Evolutionary conservation across 2,888 invertebrate genomes (phyloP).

Genomic region (Plagodis pulveraria): DNA sequence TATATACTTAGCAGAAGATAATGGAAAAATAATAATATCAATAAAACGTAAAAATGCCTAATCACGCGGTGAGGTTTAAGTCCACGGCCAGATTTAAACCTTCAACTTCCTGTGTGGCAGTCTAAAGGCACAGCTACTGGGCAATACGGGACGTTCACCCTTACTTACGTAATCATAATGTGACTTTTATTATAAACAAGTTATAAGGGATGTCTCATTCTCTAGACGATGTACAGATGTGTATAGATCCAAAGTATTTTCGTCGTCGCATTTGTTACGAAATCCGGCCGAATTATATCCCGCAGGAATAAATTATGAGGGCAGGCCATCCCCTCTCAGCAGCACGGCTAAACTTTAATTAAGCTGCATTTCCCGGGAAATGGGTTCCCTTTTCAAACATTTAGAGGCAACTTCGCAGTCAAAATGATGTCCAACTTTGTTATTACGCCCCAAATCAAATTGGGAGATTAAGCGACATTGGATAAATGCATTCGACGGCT

Average conservation of each 20-base stretch:
- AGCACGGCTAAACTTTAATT: constrained; percentile 75
- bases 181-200: constrained; percentile 9
- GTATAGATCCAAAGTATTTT: constrained; percentile 63
- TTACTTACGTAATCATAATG: background rate
- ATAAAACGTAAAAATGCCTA: no score
- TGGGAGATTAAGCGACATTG: constrained; percentile 33
- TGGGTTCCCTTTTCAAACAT: constrained; percentile 72
- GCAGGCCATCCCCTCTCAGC: constrained; percentile 70
- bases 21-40: no score
- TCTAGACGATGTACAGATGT: constrained; percentile 36
- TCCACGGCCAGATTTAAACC: no score
- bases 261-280: constrained; percentile 66
- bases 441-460: constrained; percentile 41
- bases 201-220: constrained; percentile 11
- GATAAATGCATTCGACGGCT: background rate
- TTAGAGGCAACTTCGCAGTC: constrained; percentile 58
- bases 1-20: no score
- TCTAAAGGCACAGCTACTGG: no score
- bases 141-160: no score
- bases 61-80: no score
- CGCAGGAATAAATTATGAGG: constrained; percentile 78
- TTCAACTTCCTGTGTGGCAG: no score
- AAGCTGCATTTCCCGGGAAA: constrained; percentile 76
- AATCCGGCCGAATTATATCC: constrained; percentile 75
- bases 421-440: constrained; percentile 53